Percentiles rank a stretch among this genome's conserved stretches.
These are phyloP conservation scores for Myiagra hebetior DNA, from an alignment of 2,113 vertebrate genomes.

Conservation along the genomic window DNA sequence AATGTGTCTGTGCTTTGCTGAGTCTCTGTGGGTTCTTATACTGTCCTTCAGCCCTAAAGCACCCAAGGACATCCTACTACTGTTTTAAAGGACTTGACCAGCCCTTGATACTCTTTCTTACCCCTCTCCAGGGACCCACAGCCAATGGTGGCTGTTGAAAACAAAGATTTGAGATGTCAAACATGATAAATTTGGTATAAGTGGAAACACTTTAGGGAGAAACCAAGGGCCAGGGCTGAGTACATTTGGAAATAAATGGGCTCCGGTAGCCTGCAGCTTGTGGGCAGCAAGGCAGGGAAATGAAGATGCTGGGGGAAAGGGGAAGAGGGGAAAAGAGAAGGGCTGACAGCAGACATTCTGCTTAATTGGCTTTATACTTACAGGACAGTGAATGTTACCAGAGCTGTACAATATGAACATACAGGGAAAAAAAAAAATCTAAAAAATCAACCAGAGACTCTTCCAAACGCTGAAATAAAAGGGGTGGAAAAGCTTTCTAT, in stretches of 20 bases:
- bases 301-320: neutral
- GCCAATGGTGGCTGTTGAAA: neutral
- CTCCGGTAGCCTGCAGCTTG: neutral
- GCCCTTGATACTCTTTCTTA: neutral
- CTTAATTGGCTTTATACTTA: neutral
- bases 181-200: neutral
- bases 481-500: neutral
- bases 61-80: neutral
- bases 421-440: accelerated
- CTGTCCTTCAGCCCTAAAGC: neutral
- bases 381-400: neutral
- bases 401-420: neutral
- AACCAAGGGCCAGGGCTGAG: neutral
- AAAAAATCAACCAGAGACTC: neutral
- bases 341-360: neutral
- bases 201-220: neutral
- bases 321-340: neutral
- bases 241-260: neutral
- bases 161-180: neutral
- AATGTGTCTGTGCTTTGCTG: neutral
- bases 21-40: neutral
- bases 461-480: neutral
- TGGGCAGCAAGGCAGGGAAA: neutral
- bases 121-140: neutral
- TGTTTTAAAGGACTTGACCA: neutral